Conservation (phyloP, 2,888 invertebrate species). For the Onthophagus sagittarius region DNA sequence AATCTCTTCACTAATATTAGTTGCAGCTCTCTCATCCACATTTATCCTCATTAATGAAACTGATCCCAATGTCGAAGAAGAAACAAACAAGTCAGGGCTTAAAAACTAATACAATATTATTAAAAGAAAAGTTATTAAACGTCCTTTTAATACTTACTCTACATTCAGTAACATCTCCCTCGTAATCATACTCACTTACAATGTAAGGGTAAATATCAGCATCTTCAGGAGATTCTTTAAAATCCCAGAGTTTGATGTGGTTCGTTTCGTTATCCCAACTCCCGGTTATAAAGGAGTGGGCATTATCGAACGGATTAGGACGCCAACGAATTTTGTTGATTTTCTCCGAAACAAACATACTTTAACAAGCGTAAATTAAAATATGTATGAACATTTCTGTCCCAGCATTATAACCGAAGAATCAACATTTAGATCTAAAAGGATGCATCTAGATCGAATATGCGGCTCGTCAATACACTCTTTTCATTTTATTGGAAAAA, state of each 20-base stretch:
- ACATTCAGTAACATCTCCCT: conserved; percentile 77
- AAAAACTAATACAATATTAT: conserved; percentile 55
- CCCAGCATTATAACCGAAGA: too few species aligned
- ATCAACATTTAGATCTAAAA: too few species aligned
- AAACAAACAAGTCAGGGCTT: conserved; percentile 62
- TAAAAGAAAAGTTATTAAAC: not conserved
- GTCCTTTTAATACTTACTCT: conserved; percentile 51
- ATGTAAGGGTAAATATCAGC: conserved; percentile 63
- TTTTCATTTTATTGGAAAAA: too few species aligned
- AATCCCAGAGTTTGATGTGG: conserved; percentile 68
- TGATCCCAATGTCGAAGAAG: conserved; percentile 64
- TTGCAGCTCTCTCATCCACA: conserved; percentile 55
- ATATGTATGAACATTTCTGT: too few species aligned
- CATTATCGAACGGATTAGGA: conserved; percentile 68
- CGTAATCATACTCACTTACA: conserved; percentile 56
- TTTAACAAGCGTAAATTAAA: too few species aligned
- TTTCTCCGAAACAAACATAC: conserved; percentile 83
- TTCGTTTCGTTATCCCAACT: conserved; percentile 80
- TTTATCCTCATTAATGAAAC: conserved; percentile 63
- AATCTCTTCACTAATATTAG: conserved; percentile 56
- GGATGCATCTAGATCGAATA: too few species aligned
- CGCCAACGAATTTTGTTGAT: conserved; percentile 82
- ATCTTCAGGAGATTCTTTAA: conserved; percentile 62
- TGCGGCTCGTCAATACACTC: too few species aligned
- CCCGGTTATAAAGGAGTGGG: conserved; percentile 76